Percentiles rank a stretch among this genome's conserved stretches.
Evolutionary conservation across 2,113 vertebrate genomes (phyloP).

Genomic region (Gymnocephalus cernua): DNA sequence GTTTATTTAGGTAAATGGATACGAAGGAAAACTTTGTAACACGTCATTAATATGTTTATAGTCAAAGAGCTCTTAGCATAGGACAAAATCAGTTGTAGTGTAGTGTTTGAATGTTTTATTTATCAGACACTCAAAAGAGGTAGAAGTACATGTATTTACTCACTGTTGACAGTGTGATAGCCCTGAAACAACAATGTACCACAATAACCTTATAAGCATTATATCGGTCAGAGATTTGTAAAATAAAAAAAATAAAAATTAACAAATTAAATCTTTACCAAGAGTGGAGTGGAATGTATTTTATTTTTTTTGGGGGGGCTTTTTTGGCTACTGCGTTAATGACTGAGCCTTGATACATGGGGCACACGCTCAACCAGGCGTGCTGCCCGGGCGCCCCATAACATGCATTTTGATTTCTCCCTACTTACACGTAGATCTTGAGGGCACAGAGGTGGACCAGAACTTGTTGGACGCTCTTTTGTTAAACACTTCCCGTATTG

Average conservation of each 20-base stretch:
- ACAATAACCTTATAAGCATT: not conserved
- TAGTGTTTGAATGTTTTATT: not conserved
- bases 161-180: not conserved
- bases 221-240: too few species aligned
- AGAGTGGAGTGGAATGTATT: not conserved
- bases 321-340: too few species aligned
- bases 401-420: not conserved
- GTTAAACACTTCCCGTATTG: constrained; percentile 91
- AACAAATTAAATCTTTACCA: not conserved
- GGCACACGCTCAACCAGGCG: too few species aligned
- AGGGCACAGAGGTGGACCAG: constrained; percentile 88
- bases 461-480: constrained; percentile 91
- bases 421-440: constrained; percentile 78
- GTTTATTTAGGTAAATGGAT: too few species aligned
- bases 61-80: not conserved
- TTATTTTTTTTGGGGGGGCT: too few species aligned
- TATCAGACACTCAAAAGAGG: not conserved
- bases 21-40: not conserved
- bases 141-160: not conserved
- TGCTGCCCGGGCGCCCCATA: too few species aligned
- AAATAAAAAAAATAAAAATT: too few species aligned
- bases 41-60: not conserved
- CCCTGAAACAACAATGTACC: not conserved
- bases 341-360: too few species aligned
- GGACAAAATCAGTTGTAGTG: too few species aligned